Base-by-base conservation (phyloP, 2,888 invertebrate species). In the Ischnura elegans region DNA sequence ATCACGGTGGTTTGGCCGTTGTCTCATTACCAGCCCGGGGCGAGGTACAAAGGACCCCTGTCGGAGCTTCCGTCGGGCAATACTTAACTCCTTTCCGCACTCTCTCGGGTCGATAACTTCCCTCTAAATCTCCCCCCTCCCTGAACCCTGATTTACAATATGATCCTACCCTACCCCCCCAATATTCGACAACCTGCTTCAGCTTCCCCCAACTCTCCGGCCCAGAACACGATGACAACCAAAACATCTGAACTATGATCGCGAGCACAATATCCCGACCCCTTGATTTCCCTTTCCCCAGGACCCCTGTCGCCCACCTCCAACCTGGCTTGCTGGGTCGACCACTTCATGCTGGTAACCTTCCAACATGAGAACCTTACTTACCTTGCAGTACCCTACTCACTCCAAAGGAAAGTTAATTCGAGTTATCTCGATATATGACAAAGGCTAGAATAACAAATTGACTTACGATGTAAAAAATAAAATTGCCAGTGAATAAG, bases 211-310 rank as follows among this genome's bases (percentile, higher is more conserved):
- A 42, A 19, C 61, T 10, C 61, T 5, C n/a, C 76, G 13, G 76
- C 36, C 29, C 76, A 29, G 13, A 76, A 76, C 8, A 29, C 76
- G 76, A 76, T 76, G 61, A 90, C 90, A 90, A 90, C 61, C 90
- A 90, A 90, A 90, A 90, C 90, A 90, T 90, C 90, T 66, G 90
- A 55, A 90, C 90, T 90, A 90, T 61, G 76, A 76, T 76, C 76
- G 76, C 76, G 8, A 36, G 51, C 19, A 76, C 76, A 76, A 76
- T 76, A 16, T 19, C 51, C 51, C 51, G 4, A 51, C 51, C 19
- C 51, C 13, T 1, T 19, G 19, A 19, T 13, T 13, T 51, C 13
- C 51, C 19, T 51, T 51, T n/a, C 61, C 61, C 61, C 2, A 21
- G 1, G 10, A 13, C 10, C 55, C 3, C 55, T 21, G 3, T 21